Conservation (phyloP, 2,797 vertebrate genomes). For the Chaenodraco wilsoni region DNA sequence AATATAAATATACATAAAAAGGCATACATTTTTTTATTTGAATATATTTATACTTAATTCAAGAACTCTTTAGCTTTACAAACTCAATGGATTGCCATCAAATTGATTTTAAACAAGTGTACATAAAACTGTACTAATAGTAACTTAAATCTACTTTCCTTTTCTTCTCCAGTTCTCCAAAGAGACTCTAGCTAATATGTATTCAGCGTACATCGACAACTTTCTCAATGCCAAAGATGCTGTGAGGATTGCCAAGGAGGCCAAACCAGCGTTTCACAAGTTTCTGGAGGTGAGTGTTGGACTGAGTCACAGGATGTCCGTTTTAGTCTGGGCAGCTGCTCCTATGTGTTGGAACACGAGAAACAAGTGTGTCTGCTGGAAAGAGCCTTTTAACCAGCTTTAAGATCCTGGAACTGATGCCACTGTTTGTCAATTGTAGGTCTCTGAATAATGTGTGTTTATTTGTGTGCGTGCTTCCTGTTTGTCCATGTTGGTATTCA, state of each 20-base stretch:
- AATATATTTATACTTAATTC: too few relatives aligned
- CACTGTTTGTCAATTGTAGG: background rate
- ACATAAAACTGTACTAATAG: background rate
- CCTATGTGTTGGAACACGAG: conserved; percentile 1
- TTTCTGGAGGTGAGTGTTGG: conserved; percentile 91
- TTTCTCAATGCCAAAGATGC: conserved; percentile 98
- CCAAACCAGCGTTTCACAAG: conserved; percentile 95
- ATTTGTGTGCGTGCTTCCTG: conserved; percentile 8
- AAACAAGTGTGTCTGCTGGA: background rate
- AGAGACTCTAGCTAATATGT: conserved; percentile 94
- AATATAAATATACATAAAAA: too few relatives aligned
- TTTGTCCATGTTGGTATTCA: background rate
- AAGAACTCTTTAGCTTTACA: too few relatives aligned
- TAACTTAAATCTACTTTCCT: background rate
- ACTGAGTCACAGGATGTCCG: conserved; percentile 15
- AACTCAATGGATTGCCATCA: background rate
- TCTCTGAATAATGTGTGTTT: background rate
- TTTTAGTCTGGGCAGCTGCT: conserved; percentile 11
- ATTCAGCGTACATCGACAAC: conserved; percentile 98
- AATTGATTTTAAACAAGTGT: background rate
- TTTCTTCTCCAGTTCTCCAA: conserved; percentile 90
- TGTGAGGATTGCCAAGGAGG: conserved; percentile 95
- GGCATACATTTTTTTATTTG: too few relatives aligned
- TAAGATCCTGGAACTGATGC: background rate
- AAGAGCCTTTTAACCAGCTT: background rate